These are phyloP conservation scores for Hydractinia symbiolongicarpus DNA, from an alignment of 30 jellyfish, hydroid and myxozoan species.

Conservation along the genomic window DNA sequence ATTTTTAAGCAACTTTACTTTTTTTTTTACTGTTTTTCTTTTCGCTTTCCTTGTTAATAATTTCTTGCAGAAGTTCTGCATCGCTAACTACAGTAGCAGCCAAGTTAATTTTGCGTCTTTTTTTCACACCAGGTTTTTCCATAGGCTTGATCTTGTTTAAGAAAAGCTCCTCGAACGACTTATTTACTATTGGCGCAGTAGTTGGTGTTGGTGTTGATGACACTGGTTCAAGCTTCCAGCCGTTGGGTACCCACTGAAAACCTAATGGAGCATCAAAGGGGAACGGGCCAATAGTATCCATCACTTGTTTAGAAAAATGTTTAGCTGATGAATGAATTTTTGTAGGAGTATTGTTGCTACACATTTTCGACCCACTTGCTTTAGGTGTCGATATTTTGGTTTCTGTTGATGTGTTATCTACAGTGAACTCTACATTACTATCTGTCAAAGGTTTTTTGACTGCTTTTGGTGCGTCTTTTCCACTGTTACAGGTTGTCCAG, in stretches of 20 bases:
- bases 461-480: slow-evolving; percentile 19
- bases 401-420: not conserved
- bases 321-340: not conserved
- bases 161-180: slow-evolving; percentile 20
- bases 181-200: not conserved
- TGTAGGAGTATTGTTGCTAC: no score
- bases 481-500: slow-evolving; percentile 3
- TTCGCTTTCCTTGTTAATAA: slow-evolving; percentile 14
- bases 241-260: slow-evolving; percentile 3
- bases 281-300: not conserved
- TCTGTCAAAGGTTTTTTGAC: not conserved
- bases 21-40: not conserved
- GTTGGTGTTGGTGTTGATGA: not conserved
- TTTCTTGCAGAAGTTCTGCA: slow-evolving; percentile 2
- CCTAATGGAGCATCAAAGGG: slow-evolving; percentile 9
- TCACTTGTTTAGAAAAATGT: not conserved
- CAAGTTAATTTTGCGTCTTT: slow-evolving; percentile 19
- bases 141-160: slow-evolving; percentile 15
- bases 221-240: not conserved
- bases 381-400: no score
- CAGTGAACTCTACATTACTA: not conserved
- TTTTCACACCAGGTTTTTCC: not conserved
- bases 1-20: slow-evolving; percentile 9
- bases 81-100: slow-evolving; percentile 20
- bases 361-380: no score